Conservation (phyloP, 2,113 vertebrate genomes). For the Channa maculata region DNA sequence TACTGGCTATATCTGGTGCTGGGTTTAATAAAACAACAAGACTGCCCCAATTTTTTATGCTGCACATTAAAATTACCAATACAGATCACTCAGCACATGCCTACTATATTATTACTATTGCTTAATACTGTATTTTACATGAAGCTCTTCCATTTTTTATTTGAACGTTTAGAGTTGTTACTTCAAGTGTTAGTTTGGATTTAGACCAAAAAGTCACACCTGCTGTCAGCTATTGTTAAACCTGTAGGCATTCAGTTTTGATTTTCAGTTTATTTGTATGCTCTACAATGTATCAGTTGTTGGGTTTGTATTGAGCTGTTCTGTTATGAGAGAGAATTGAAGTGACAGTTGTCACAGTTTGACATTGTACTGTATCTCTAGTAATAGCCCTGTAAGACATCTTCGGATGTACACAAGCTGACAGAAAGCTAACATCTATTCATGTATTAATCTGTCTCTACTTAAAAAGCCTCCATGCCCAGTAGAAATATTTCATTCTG, state of each 20-base stretch:
- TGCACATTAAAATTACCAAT: not conserved
- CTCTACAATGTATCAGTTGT: slow-evolving; percentile 39
- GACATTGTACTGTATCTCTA: slow-evolving; percentile 46
- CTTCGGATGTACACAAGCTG: slow-evolving; percentile 65
- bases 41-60: slow-evolving; percentile 23
- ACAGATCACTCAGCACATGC: not conserved
- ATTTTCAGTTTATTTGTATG: slow-evolving; percentile 47
- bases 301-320: slow-evolving; percentile 53
- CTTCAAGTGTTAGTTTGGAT: slow-evolving; percentile 13
- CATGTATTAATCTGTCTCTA: slow-evolving; percentile 61
- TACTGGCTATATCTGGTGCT: not conserved
- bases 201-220: slow-evolving; percentile 4
- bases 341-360: slow-evolving; percentile 58
- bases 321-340: slow-evolving; percentile 16
- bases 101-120: not conserved
- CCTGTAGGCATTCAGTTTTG: slow-evolving; percentile 8
- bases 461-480: slow-evolving; percentile 33
- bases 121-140: slow-evolving; percentile 3
- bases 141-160: slow-evolving; percentile 14
- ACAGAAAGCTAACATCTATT: slow-evolving; percentile 57
- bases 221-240: slow-evolving; percentile 34
- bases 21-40: not conserved
- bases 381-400: slow-evolving; percentile 60
- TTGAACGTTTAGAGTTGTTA: slow-evolving; percentile 9
- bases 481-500: slow-evolving; percentile 35